Evolutionary conservation across 2,888 invertebrate genomes (phyloP).

Genomic region (Seira musarum): DNA sequence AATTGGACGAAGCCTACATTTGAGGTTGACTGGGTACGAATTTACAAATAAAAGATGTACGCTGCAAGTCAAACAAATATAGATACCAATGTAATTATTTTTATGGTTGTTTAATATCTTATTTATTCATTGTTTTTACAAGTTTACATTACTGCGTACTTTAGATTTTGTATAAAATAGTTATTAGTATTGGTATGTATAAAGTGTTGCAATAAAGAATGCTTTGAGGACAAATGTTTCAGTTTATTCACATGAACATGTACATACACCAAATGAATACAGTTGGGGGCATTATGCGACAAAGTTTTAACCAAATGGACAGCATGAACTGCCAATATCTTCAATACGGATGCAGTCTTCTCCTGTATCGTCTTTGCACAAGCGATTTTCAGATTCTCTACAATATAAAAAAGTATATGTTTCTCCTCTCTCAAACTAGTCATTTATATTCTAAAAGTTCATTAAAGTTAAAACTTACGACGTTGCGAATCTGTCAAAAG

Average conservation of each 20-base stretch:
- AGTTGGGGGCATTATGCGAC: constrained; percentile 4
- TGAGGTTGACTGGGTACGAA: constrained; percentile 63
- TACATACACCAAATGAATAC: constrained; percentile 8
- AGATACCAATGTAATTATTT: constrained; percentile 5
- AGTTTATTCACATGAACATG: constrained; percentile 34
- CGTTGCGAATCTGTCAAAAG: constrained; percentile 21
- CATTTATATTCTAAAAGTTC: background rate
- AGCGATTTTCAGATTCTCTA: background rate
- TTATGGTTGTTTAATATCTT: background rate
- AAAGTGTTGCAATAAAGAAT: too few species aligned
- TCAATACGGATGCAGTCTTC: constrained; percentile 26
- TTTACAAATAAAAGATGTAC: constrained; percentile 53
- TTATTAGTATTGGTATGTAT: too few species aligned
- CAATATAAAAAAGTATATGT: too few species aligned
- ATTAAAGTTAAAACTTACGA: background rate
- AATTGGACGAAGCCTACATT: constrained; percentile 64
- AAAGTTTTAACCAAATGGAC: constrained; percentile 61
- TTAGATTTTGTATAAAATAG: too few species aligned
- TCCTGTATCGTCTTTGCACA: background rate
- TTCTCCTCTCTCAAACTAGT: too few species aligned
- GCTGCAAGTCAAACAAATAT: too few species aligned
- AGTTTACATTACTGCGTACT: too few species aligned
- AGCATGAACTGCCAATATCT: constrained; percentile 56
- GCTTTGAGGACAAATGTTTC: background rate
- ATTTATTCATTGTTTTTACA: too few species aligned